These are phyloP conservation scores for Ceratoteleas bidentatus DNA, from an alignment of 1,140 invertebrate genomes.

Conservation along the genomic window DNA sequence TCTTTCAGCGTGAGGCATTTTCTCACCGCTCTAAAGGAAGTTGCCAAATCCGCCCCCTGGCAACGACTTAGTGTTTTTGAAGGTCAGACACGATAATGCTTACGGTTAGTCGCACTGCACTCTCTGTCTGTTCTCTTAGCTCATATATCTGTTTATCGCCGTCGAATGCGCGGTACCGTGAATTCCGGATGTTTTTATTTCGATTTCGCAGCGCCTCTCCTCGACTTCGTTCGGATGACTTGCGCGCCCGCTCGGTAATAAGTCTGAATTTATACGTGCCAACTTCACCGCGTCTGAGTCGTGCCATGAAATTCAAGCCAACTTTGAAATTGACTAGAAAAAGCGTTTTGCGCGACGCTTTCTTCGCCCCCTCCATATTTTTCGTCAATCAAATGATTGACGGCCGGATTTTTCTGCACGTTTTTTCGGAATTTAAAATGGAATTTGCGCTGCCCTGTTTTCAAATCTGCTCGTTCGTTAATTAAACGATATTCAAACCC, in stretches of 20 bases:
- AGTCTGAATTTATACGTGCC: constrained; percentile 66
- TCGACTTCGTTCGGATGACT: constrained; percentile 62
- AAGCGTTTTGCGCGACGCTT: constrained; percentile 39
- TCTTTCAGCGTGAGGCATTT: constrained; percentile 21
- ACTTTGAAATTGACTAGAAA: constrained; percentile 63
- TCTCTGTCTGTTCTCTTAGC: constrained; percentile 46
- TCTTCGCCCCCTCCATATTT: constrained; percentile 21
- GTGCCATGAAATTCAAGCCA: constrained; percentile 58
- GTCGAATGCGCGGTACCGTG: constrained; percentile 51
- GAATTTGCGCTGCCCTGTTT: not conserved
- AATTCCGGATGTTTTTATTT: constrained; percentile 67
- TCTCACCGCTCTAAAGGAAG: constrained; percentile 29
- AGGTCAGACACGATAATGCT: constrained; percentile 49
- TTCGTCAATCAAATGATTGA: constrained; percentile 53
- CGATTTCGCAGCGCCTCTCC: constrained; percentile 54
- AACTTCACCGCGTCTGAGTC: constrained; percentile 59
- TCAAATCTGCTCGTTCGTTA: not conserved
- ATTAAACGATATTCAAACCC: not conserved
- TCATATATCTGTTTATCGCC: constrained; percentile 39
- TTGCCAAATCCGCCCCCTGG: constrained; percentile 45
- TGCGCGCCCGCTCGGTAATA: constrained; percentile 61
- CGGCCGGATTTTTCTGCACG: not conserved
- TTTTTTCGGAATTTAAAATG: not conserved
- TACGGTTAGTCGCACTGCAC: constrained; percentile 39
- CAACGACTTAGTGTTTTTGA: constrained; percentile 55